Percentiles rank a stretch among this genome's conserved stretches.
Conservation (phyloP, 2,113 vertebrate species). For the Phasianus colchicus region DNA sequence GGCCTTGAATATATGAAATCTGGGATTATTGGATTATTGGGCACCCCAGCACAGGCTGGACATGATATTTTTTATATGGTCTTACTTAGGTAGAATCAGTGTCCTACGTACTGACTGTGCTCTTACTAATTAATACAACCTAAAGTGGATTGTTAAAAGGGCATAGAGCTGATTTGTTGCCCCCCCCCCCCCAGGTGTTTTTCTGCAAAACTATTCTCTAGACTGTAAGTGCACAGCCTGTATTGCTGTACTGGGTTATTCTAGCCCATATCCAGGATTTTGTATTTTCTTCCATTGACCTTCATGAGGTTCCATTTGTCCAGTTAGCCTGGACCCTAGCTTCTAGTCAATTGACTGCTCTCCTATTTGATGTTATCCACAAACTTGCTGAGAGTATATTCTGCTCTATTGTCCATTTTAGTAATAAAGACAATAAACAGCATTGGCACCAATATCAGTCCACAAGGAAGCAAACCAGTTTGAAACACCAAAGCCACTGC, state of each 20-base stretch:
- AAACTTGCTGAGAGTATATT: not conserved
- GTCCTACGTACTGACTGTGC: not conserved
- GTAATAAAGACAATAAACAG: not conserved
- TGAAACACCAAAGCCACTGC: not conserved
- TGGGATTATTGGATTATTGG: not conserved
- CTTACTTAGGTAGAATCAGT: not conserved
- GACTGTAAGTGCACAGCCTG: not conserved
- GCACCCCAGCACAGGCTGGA: not conserved
- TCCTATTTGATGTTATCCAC: not conserved
- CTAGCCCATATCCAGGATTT: accelerated
- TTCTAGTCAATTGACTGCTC: not conserved
- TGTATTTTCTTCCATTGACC: not conserved
- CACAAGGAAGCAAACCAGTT: not conserved
- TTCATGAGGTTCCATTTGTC: not conserved
- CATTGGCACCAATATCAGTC: not conserved
- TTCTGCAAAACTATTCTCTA: not conserved
- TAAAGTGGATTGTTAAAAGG: not conserved
- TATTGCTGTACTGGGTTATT: not conserved
- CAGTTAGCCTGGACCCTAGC: not conserved
- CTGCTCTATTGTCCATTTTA: not conserved
- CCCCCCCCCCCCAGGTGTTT: not conserved
- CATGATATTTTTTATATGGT: not conserved
- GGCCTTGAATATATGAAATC: not conserved
- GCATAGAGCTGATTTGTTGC: not conserved
- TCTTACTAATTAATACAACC: not conserved